Evolutionary conservation across 2,113 vertebrate species (phyloP).

Genomic region (Eidolon helvum): DNA sequence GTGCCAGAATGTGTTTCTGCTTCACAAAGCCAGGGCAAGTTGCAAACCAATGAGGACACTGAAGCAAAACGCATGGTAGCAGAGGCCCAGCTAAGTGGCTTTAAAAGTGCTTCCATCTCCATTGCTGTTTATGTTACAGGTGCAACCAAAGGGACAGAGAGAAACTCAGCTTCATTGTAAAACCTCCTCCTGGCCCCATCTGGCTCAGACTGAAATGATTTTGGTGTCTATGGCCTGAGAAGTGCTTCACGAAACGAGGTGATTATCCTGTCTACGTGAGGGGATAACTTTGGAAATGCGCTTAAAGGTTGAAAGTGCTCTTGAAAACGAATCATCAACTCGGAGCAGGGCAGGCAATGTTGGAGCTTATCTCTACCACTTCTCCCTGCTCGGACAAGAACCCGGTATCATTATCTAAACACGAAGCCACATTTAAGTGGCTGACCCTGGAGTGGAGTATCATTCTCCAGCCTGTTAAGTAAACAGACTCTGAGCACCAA

Average conservation of each 20-base stretch:
- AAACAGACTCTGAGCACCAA: slow-evolving; percentile 50
- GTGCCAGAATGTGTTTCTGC: background rate
- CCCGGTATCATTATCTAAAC: slow-evolving; percentile 53
- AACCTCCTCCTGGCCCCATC: slow-evolving; percentile 55
- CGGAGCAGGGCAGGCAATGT: background rate
- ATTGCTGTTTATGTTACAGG: slow-evolving; percentile 64
- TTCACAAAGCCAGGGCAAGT: background rate
- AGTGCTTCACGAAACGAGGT: slow-evolving; percentile 16
- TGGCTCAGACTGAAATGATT: slow-evolving; percentile 62
- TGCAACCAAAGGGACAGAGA: slow-evolving; percentile 43
- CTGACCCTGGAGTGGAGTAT: slow-evolving; percentile 57
- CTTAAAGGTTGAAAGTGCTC: slow-evolving; percentile 55
- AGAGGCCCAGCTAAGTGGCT: slow-evolving; percentile 20
- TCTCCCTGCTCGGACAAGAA: background rate
- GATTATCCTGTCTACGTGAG: slow-evolving; percentile 65
- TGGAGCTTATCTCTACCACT: slow-evolving; percentile 37
- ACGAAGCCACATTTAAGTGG: slow-evolving; percentile 44
- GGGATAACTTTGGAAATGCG: slow-evolving; percentile 56
- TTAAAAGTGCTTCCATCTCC: slow-evolving; percentile 29
- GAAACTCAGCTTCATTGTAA: background rate
- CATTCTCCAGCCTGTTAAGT: slow-evolving; percentile 65
- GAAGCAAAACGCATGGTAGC: background rate
- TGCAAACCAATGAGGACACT: background rate
- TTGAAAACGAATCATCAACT: slow-evolving; percentile 60
- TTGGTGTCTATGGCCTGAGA: slow-evolving; percentile 27